Evolutionary conservation across 2,888 invertebrate genomes (phyloP).

Genomic region (Galeruca laticollis): DNA sequence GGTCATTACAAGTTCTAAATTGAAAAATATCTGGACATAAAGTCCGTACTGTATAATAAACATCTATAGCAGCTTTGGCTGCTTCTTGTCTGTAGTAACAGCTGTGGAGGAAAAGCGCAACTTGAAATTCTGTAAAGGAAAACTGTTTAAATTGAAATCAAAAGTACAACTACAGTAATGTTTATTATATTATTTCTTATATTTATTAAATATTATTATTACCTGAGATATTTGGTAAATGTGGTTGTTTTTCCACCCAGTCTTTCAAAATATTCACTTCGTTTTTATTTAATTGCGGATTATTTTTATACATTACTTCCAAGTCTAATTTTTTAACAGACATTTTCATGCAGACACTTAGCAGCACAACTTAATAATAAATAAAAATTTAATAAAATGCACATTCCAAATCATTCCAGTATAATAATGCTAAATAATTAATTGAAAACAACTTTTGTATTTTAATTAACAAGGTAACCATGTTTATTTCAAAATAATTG

Average conservation of each 20-base stretch:
- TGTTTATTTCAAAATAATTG: too few species aligned
- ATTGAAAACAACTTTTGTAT: too few species aligned
- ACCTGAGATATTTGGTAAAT: slow-evolving; percentile 1
- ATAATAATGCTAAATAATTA: too few species aligned
- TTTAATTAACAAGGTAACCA: too few species aligned
- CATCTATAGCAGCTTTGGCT: background rate
- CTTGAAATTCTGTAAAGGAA: background rate
- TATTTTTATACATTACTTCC: background rate
- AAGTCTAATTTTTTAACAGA: background rate
- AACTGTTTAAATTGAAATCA: background rate
- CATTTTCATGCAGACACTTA: background rate
- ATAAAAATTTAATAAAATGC: too few species aligned
- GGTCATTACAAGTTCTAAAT: background rate
- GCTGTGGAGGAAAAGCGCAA: slow-evolving; percentile 1
- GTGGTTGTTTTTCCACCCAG: background rate
- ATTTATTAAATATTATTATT: too few species aligned
- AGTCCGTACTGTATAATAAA: slow-evolving; percentile 2
- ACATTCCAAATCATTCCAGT: too few species aligned
- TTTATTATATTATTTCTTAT: too few species aligned
- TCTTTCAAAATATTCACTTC: background rate
- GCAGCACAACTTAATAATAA: too few species aligned
- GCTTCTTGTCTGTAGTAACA: slow-evolving; percentile 5
- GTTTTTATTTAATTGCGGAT: background rate
- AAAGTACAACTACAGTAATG: too few species aligned
- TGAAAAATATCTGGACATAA: slow-evolving; percentile 4